Conservation (phyloP, 1,140 invertebrate genomes). For the Macrosteles quadrilineatus region DNA sequence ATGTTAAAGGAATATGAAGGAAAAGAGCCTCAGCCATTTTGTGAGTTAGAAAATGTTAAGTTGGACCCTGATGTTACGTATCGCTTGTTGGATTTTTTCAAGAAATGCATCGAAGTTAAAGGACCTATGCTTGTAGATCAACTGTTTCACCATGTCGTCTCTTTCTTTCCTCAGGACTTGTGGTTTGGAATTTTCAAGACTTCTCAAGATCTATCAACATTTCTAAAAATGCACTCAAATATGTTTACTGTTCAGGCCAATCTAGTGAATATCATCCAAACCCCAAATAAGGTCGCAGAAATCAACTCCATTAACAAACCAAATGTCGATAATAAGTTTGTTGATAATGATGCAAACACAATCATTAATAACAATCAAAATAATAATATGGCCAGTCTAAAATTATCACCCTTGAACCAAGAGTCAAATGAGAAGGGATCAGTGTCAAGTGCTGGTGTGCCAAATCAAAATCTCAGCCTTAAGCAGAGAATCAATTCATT, state of each 20-base stretch:
- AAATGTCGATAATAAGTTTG: conserved; percentile 24
- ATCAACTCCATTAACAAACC: background rate
- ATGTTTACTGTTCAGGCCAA: conserved; percentile 89
- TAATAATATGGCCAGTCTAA: background rate
- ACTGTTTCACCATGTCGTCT: conserved; percentile 77
- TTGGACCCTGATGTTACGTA: conserved; percentile 78
- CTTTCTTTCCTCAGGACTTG: conserved; percentile 72
- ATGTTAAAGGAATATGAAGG: conserved; percentile 66
- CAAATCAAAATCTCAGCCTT: conserved; percentile 63
- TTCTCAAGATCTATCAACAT: conserved; percentile 80
- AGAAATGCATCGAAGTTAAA: conserved; percentile 72
- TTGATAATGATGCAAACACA: background rate
- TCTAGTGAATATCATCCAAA: conserved; percentile 68
- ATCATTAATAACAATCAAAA: conserved; percentile 3
- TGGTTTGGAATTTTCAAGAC: conserved; percentile 86
- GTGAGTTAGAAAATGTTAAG: conserved; percentile 69
- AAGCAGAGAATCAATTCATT: conserved; percentile 86
- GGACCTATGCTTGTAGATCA: conserved; percentile 83
- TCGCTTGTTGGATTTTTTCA: conserved; percentile 75
- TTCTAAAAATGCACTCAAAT: conserved; percentile 87
- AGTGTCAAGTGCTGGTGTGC: background rate
- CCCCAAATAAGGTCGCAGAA: background rate
- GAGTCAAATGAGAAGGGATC: background rate
- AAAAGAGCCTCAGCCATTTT: conserved; percentile 58
- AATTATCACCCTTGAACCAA: background rate